phyloP scores from a whole-genome alignment of 2,797 vertebrate species.

The Periophthalmus magnuspinnatus region DNA sequence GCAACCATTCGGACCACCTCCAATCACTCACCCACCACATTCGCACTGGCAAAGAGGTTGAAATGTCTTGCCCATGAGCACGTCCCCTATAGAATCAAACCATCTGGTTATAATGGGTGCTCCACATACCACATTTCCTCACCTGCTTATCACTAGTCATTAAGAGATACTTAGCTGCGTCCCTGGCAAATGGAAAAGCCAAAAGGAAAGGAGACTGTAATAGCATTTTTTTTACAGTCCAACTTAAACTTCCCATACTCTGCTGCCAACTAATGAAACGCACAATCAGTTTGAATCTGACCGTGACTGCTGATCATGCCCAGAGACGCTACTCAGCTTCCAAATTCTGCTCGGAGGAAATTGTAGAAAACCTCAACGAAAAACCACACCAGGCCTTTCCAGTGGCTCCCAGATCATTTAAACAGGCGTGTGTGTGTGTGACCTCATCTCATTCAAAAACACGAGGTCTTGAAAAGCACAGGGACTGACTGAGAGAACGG shows the following conservation, averaged over 20 bases:
- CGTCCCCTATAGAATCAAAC: too few species aligned
- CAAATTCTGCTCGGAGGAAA: slow-evolving; percentile 43
- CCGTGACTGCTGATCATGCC: slow-evolving; percentile 59
- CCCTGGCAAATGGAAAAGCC: neutral
- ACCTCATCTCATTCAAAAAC: slow-evolving; percentile 54
- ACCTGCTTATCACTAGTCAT: neutral
- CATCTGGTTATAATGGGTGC: neutral
- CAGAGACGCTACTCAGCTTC: slow-evolving; percentile 61
- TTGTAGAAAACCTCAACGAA: slow-evolving; percentile 38
- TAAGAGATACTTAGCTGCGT: neutral
- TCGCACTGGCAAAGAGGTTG: too few species aligned
- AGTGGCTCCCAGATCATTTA: slow-evolving; percentile 48
- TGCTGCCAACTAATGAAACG: slow-evolving; percentile 43
- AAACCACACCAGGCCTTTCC: slow-evolving; percentile 49
- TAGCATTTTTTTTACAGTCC: neutral
- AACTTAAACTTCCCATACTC: slow-evolving; percentile 10
- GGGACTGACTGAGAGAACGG: slow-evolving; percentile 38
- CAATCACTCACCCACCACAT: too few species aligned
- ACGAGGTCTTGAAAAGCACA: slow-evolving; percentile 43
- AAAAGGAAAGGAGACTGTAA: neutral
- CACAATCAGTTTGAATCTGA: slow-evolving; percentile 62
- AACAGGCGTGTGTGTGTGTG: slow-evolving; percentile 54
- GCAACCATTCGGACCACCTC: too few species aligned
- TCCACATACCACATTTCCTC: neutral
- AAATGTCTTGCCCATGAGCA: too few species aligned